These are phyloP conservation scores for Petaurus breviceps DNA, from an alignment of 2,113 vertebrate species.

Conservation along the genomic window DNA sequence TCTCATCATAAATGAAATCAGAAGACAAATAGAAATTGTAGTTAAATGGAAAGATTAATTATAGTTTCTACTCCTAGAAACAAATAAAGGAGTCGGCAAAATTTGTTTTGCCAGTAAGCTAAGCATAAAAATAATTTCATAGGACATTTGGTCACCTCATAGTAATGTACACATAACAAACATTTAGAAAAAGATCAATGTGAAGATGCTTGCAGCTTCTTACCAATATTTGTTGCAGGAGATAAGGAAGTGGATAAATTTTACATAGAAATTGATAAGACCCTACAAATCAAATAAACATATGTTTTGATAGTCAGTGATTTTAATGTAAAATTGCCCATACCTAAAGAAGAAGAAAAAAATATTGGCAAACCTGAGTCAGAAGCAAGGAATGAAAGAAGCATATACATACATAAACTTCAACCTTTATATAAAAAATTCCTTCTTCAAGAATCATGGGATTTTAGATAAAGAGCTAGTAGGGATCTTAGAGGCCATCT, in stretches of 20 bases:
- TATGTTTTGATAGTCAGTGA: not conserved
- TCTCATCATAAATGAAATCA: not conserved
- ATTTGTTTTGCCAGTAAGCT: not conserved
- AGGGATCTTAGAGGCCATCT: not conserved
- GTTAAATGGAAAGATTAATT: not conserved
- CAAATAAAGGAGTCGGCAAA: not conserved
- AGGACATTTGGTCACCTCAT: not conserved
- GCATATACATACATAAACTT: not conserved
- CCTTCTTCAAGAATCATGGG: not conserved
- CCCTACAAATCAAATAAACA: too few relatives aligned
- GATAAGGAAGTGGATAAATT: not conserved
- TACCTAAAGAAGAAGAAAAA: not conserved
- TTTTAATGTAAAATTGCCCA: not conserved
- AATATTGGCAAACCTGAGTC: not conserved
- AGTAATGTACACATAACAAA: not conserved
- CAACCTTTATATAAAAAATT: not conserved
- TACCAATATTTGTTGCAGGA: not conserved
- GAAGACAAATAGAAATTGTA: not conserved
- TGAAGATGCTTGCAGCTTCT: not conserved
- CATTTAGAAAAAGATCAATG: not conserved
- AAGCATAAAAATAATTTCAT: not conserved
- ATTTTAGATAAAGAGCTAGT: not conserved
- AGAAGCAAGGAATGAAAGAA: not conserved
- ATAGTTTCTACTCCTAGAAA: not conserved
- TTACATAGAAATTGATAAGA: not conserved